Conservation (phyloP, 2,113 vertebrate genomes). For the Heterochromis multidens region DNA sequence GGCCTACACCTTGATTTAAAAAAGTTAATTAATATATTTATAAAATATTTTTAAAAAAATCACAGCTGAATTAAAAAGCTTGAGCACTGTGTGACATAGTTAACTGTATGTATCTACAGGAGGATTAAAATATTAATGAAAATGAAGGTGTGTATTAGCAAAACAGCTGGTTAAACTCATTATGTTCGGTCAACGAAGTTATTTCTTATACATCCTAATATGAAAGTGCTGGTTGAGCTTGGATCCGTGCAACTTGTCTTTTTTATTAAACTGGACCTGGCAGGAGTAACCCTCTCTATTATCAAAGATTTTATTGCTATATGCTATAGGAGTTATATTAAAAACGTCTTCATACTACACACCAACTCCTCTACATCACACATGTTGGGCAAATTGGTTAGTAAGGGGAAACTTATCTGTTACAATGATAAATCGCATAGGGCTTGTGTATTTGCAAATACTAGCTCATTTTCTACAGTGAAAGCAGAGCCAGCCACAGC, state of each 20-base stretch:
- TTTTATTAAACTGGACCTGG: too few relatives aligned
- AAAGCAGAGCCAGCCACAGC: background rate
- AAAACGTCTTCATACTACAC: too few relatives aligned
- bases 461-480: background rate
- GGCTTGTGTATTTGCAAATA: background rate
- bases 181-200: too few relatives aligned
- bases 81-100: background rate
- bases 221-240: too few relatives aligned
- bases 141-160: background rate
- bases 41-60: fast-evolving
- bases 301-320: too few relatives aligned
- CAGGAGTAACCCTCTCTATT: too few relatives aligned
- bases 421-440: background rate
- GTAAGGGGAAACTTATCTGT: background rate
- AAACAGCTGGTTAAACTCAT: background rate
- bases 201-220: too few relatives aligned
- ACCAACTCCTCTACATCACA: background rate
- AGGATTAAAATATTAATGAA: background rate
- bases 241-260: too few relatives aligned
- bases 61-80: background rate
- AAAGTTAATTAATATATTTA: background rate
- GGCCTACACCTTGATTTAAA: background rate
- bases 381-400: background rate
- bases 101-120: background rate
- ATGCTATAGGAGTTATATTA: too few relatives aligned